Evolutionary conservation across 2,888 invertebrate species (phyloP), one percentile per base, ranked within the genome.

Genomic region (Dromius quadrimaculatus): DNA sequence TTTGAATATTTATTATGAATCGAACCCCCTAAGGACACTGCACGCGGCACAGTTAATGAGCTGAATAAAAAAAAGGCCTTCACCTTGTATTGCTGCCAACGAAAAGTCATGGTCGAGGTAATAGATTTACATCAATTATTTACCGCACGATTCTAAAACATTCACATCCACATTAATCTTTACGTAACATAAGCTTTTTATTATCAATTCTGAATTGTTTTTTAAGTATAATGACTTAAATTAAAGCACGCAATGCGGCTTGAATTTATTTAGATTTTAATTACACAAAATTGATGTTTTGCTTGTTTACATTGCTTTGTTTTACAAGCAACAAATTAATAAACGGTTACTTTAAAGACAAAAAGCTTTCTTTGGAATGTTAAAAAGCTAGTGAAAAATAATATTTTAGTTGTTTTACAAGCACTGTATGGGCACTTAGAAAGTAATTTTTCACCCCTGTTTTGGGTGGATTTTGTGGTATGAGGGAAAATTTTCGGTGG

Each of bases 121-220:
- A 54, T 28, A 54, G 50, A 54, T 54, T 54, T 54, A 54, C 50
- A 54, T 54, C 50, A 54, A 54, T 54, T 54, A 54, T 23, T 54
- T 54, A 15, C 50, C 15, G 50, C 50, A 54, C 28, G 50, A 54
- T 15, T n/a, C 13, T 54, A 28, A 5, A 28, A 28, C 28, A 2
- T 15, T 15, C 4, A 17, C 28, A 28, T 28, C 8, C 3, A 28
- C 28, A 28, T 28, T 28, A 28, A 3, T 28, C 41, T 41, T 41
- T 41, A 41, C 41, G 41, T 41, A 41, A 41, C 41, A 41, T 0
- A 13, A 15, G 41, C 15, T 15, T 41, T 41, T 41, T 41, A 15
- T 41, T 41, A 19, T 2, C 11, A 41, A 41, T 41, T 41, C 17
- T 41, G 15, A 41, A 41, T 41, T 41, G 41, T 41, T 41, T 41